Evolutionary conservation across 2,113 vertebrate genomes (phyloP).

Genomic region (Panthera uncia): DNA sequence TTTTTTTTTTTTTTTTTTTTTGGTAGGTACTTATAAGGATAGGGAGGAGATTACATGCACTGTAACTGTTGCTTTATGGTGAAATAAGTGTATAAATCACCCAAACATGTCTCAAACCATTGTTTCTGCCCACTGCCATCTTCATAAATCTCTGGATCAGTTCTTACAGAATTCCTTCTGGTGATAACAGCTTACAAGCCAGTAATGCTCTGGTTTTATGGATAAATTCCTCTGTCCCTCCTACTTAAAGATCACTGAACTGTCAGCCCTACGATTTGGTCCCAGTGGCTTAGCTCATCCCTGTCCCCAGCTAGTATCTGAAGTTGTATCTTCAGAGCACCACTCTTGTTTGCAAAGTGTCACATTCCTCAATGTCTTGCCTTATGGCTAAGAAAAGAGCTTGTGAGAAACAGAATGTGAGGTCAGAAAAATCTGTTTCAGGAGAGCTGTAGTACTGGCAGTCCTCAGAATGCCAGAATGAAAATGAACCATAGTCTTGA

Average conservation of each 20-base stretch:
- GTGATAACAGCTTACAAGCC: not conserved
- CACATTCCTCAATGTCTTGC: not conserved
- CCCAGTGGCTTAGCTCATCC: not conserved
- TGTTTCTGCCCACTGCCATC: not conserved
- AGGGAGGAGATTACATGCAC: not conserved
- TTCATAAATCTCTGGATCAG: not conserved
- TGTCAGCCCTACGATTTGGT: not conserved
- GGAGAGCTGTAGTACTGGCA: not conserved
- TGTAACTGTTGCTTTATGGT: not conserved
- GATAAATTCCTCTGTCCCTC: not conserved
- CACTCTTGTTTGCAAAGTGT: not conserved
- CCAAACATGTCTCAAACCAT: not conserved
- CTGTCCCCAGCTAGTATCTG: not conserved
- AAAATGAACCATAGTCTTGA: not conserved
- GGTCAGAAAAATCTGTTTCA: not conserved
- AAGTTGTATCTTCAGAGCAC: not conserved
- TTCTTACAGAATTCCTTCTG: not conserved
- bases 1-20: not conserved
- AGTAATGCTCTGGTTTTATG: not conserved
- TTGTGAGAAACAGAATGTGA: not conserved
- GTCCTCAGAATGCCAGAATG: not conserved
- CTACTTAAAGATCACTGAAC: not conserved
- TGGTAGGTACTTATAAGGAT: not conserved
- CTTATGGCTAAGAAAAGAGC: not conserved
- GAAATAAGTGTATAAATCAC: constrained; percentile 8